phyloP scores from a whole-genome alignment of 2,797 vertebrate species.

The Dipus sagitta region DNA sequence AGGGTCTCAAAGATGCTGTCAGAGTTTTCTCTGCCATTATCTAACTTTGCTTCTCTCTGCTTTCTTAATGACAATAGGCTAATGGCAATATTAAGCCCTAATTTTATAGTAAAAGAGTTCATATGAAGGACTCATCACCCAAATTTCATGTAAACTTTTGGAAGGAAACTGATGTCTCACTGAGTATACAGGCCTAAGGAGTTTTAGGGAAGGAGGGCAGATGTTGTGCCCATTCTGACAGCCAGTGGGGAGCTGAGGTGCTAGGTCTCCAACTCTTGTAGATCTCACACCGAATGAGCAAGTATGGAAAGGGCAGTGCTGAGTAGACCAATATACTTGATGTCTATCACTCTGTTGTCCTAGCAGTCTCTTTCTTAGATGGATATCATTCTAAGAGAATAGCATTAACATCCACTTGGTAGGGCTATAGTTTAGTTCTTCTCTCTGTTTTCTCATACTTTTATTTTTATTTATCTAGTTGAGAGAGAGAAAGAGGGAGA shows the following conservation, averaged over 20 bases:
- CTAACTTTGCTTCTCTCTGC: background rate
- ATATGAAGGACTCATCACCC: background rate
- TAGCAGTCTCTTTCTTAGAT: background rate
- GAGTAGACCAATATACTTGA: background rate
- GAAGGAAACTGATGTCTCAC: background rate
- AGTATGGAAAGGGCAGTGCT: background rate
- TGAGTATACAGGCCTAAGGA: background rate
- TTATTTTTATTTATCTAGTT: too few relatives aligned
- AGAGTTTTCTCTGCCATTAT: background rate
- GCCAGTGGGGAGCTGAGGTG: background rate
- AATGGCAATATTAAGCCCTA: background rate
- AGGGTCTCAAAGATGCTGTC: background rate
- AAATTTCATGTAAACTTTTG: constrained; percentile 3
- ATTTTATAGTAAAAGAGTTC: background rate
- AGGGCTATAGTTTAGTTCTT: background rate
- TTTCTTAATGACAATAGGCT: background rate
- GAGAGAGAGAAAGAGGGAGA: too few relatives aligned
- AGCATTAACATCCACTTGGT: background rate
- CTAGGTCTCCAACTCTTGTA: background rate
- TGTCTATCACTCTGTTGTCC: background rate
- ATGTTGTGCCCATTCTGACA: background rate
- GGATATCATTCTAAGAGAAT: background rate
- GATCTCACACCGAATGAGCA: background rate
- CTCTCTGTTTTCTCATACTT: background rate
- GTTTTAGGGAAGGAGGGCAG: background rate